Evolutionary conservation across 2,888 invertebrate species (phyloP).

Genomic region (Eilema griseolum): DNA sequence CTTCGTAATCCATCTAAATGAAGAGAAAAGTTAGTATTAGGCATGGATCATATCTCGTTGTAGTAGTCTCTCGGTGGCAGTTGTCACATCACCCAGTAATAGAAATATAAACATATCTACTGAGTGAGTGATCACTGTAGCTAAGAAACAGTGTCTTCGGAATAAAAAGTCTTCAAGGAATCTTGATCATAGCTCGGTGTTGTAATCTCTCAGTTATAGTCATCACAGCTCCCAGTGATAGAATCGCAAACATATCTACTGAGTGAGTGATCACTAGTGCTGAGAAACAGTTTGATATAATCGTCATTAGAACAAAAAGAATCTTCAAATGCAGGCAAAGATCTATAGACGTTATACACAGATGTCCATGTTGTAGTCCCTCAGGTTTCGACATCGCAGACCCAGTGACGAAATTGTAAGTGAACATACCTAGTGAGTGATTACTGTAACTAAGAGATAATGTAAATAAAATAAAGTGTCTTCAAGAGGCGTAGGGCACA

Average conservation of each 20-base stretch:
- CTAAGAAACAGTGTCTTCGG: not conserved
- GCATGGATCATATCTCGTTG: not conserved
- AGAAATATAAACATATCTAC: constrained; percentile 18
- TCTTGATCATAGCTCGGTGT: not conserved
- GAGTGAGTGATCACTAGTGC: constrained; percentile 21
- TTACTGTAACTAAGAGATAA: not conserved
- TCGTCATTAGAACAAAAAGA: too few relatives aligned
- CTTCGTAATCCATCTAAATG: too few relatives aligned
- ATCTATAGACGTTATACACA: too few relatives aligned
- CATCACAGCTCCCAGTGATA: constrained; percentile 36
- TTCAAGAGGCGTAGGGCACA: not conserved
- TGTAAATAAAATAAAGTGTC: not conserved
- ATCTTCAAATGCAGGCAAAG: too few relatives aligned
- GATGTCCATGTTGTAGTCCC: not conserved
- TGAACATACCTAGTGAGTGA: constrained; percentile 30
- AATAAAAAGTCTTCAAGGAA: not conserved
- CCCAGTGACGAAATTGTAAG: constrained; percentile 36
- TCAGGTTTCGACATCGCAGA: constrained; percentile 26
- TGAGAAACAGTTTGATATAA: not conserved
- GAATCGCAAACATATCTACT: constrained; percentile 35
- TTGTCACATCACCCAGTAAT: constrained; percentile 29
- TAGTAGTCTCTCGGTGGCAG: not conserved
- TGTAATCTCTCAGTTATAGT: constrained; percentile 18
- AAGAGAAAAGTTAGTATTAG: too few relatives aligned
- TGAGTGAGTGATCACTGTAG: constrained; percentile 8